Evolutionary conservation across 1,140 invertebrate genomes (phyloP), one percentile per base, ranked within the genome.

Genomic region (Diorhabda elongata): DNA sequence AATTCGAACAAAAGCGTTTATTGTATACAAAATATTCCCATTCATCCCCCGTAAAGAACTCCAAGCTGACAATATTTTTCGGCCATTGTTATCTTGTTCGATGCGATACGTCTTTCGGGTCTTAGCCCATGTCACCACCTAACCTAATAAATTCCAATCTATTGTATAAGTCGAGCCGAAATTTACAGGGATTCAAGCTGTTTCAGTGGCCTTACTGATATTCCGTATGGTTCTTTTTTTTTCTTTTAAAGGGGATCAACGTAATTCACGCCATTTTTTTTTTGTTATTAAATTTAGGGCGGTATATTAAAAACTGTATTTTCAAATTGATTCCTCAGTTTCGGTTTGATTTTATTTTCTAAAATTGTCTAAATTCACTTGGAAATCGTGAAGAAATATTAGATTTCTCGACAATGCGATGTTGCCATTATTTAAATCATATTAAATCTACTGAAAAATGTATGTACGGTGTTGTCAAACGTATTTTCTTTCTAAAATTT

Each of bases 91-190:
- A 77, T 75, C 75, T 76, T 77, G 75, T 66, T 71, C 75, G 74
- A 69, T 72, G 73, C 74, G 74, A 77, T 76, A 76, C 76, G 77
- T 77, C 76, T 77, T 78, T 69, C 43, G 47, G 62, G 69, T 73
- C 71, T 77, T 75, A 77, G 76, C 76, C 77, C 77, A 71, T 78
- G 77, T 78, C 77, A 78, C 76, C 76, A 75, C 75, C 75, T 77
- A 76, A 76, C 72, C 76, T 76, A 78, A 78, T 78, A 78, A 78
- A 78, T 78, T 78, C 77, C 63, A 61, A 66, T 75, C 72, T n/a
- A 70, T 74, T 72, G 68, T 69, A 52, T 74, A 65, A 65, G 71
- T 63, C 64, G 60, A 66, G 64, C 56, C 66, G 70, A 70, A 70
- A 70, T 70, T 70, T 67, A 70, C 69, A 64, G 61, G 47, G 61